A percentile compares a stretch with the other conserved stretches of the same genome.
phyloP scores from a whole-genome alignment of 1,140 invertebrate genomes.

The Diachasmimorpha longicaudata region DNA sequence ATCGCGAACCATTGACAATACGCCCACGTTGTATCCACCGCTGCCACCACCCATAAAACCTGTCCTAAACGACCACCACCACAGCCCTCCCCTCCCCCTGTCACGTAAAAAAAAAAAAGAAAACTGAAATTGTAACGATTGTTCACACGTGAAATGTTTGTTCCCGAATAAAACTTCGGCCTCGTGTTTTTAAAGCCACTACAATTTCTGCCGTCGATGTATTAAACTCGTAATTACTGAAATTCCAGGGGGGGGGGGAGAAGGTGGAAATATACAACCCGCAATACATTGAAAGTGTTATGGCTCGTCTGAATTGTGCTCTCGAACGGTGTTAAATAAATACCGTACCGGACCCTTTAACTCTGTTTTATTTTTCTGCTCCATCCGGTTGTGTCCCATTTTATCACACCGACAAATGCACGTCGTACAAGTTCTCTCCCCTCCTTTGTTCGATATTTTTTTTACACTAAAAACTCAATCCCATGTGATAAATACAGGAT shows the following conservation, averaged over 20 bases:
- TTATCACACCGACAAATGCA: not conserved
- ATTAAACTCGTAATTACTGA: not conserved
- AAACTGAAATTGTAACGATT: not conserved
- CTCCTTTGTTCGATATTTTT: not conserved
- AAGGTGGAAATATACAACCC: not conserved
- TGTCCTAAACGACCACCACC: too few species aligned
- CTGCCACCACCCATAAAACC: too few species aligned
- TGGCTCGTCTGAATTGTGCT: not conserved
- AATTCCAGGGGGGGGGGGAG: not conserved
- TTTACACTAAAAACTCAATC: not conserved
- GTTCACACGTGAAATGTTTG: not conserved
- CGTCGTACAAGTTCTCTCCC: not conserved
- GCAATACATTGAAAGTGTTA: conserved; percentile 5
- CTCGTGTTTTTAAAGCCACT: not conserved
- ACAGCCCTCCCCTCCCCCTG: too few species aligned
- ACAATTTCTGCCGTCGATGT: not conserved
- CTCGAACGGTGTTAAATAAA: not conserved
- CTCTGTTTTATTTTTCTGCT: not conserved
- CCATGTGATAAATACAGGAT: not conserved
- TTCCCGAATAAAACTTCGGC: not conserved
- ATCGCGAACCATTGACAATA: too few species aligned
- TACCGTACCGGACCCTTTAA: not conserved
- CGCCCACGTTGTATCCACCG: too few species aligned
- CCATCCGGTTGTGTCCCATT: not conserved
- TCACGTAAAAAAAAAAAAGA: too few species aligned